A percentile compares a stretch with the other conserved stretches of the same genome.
Conservation (phyloP, 2,113 vertebrate species). For the Erythrocercus mccallii region DNA sequence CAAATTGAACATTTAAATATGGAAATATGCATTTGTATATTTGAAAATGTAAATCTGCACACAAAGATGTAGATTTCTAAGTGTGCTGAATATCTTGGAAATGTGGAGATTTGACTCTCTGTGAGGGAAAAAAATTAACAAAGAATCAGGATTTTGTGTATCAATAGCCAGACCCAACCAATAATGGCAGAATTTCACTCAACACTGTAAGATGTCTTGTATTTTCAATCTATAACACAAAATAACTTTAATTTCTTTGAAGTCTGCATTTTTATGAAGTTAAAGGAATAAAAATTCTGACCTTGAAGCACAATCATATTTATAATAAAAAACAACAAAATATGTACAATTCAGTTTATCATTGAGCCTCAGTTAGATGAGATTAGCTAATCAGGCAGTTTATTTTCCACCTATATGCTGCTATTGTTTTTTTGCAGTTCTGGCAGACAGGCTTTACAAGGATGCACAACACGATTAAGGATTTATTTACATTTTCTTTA, state of each 20-base stretch:
- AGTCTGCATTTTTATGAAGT: background rate
- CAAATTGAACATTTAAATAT: background rate
- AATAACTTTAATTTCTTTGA: background rate
- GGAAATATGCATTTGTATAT: background rate
- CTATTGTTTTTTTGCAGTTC: background rate
- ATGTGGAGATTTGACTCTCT: background rate
- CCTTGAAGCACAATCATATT: background rate
- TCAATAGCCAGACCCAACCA: background rate
- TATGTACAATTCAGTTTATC: background rate
- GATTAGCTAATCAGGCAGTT: slow-evolving; percentile 42
- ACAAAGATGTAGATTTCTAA: background rate
- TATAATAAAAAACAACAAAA: background rate
- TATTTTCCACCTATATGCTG: slow-evolving; percentile 10
- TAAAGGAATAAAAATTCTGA: background rate
- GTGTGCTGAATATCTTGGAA: background rate
- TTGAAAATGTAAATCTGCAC: background rate
- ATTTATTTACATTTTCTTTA: slow-evolving; percentile 54
- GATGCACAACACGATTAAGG: slow-evolving; percentile 3
- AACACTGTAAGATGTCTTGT: background rate
- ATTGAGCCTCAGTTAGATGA: background rate
- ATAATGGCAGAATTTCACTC: background rate
- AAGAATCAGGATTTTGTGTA: background rate
- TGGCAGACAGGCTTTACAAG: background rate
- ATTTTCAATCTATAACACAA: background rate
- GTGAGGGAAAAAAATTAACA: background rate